These are phyloP conservation scores for Erinaceus europaeus DNA, from an alignment of 2,113 vertebrate species.

Conservation along the genomic window DNA sequence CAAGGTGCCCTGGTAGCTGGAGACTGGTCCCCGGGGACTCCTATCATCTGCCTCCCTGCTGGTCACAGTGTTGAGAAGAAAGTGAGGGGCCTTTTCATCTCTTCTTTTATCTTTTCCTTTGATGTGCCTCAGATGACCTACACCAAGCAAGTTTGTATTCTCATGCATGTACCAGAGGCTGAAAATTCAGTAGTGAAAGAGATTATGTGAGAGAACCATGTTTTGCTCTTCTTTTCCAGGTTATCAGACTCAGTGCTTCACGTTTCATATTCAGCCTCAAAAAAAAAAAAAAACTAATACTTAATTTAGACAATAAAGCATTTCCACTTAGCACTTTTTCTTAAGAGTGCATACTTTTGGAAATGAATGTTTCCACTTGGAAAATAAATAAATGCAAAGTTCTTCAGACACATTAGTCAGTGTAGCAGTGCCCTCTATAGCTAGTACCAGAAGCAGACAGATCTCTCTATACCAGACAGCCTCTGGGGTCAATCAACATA, in stretches of 20 bases:
- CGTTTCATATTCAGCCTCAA: too few relatives aligned
- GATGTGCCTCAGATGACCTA: background rate
- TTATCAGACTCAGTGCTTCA: accelerated
- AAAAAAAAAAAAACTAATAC: background rate
- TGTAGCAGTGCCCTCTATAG: background rate
- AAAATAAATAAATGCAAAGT: background rate
- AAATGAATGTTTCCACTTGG: background rate
- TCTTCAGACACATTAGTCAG: accelerated
- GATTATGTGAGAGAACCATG: background rate
- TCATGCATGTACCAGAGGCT: accelerated
- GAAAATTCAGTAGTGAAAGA: background rate
- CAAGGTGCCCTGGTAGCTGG: too few relatives aligned
- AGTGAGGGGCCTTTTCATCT: background rate
- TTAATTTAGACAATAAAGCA: background rate
- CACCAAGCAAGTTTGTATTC: background rate
- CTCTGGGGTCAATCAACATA: accelerated
- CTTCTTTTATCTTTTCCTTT: background rate
- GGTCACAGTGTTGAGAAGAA: background rate
- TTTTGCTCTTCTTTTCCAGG: background rate
- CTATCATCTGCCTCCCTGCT: background rate
- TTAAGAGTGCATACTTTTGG: too few relatives aligned
- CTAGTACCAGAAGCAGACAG: accelerated
- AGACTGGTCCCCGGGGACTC: too few relatives aligned
- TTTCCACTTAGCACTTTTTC: background rate
- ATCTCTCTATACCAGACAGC: accelerated